phyloP scores from a whole-genome alignment of 2,888 invertebrate species.

The Ennomos erosarius region DNA sequence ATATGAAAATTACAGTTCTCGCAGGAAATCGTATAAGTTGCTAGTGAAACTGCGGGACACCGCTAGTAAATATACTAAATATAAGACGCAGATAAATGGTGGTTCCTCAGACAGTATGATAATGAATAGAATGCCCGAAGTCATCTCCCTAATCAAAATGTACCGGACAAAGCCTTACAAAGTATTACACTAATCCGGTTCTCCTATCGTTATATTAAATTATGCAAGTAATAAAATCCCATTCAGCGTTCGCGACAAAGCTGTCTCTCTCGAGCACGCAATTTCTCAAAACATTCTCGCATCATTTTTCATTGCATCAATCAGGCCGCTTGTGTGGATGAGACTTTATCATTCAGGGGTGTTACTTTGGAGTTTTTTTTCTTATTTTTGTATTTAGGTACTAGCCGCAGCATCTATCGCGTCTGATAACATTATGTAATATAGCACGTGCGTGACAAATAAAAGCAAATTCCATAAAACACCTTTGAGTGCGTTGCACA shows the following conservation, averaged over 20 bases:
- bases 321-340: conserved; percentile 69
- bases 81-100: conserved; percentile 78
- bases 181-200: conserved; percentile 68
- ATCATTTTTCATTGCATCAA: conserved; percentile 85
- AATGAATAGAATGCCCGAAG: conserved; percentile 54
- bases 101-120: conserved; percentile 45
- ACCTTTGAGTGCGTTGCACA: too few relatives aligned
- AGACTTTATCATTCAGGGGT: conserved; percentile 60
- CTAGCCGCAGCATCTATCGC: neutral
- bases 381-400: neutral
- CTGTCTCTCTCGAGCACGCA: conserved; percentile 67
- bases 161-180: conserved; percentile 59
- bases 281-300: conserved; percentile 83
- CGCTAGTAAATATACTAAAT: conserved; percentile 40
- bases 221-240: conserved; percentile 81
- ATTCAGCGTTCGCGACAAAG: conserved; percentile 66
- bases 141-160: conserved; percentile 72
- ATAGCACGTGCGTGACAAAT: too few relatives aligned
- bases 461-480: too few relatives aligned
- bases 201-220: conserved; percentile 67
- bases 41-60: too few relatives aligned
- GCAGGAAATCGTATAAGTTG: too few relatives aligned
- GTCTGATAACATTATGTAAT: too few relatives aligned
- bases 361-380: conserved; percentile 41
- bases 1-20: too few relatives aligned